These are phyloP conservation scores for Rhea americana DNA, from an alignment of 2,113 vertebrate species.

Conservation along the genomic window DNA sequence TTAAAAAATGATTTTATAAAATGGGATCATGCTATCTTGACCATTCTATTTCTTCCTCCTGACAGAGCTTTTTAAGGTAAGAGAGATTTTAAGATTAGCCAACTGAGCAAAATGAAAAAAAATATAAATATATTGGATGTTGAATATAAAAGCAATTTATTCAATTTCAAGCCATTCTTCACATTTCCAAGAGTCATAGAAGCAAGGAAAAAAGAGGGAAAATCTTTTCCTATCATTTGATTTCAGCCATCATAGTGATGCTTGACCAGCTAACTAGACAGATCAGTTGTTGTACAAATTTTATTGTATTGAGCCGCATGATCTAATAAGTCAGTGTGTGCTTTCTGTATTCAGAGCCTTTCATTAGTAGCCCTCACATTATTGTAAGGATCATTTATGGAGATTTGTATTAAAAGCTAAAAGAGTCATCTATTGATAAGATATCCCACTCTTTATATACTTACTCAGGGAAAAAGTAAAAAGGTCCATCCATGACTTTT, in stretches of 20 bases:
- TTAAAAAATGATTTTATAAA: background rate
- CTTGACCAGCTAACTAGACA: background rate
- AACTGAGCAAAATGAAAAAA: background rate
- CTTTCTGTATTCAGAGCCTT: background rate
- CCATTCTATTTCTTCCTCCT: background rate
- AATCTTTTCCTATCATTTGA: background rate
- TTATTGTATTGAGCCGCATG: background rate
- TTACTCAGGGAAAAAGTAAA: background rate
- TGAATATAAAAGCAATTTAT: background rate
- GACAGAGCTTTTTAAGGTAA: background rate
- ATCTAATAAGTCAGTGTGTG: background rate
- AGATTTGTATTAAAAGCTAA: background rate
- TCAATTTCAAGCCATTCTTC: background rate
- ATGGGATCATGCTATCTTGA: background rate
- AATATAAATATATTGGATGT: background rate
- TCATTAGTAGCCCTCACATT: background rate
- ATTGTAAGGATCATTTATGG: background rate
- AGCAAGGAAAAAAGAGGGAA: background rate
- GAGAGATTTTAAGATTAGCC: background rate
- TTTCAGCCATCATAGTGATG: background rate
- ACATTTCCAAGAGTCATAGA: background rate
- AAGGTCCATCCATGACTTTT: background rate
- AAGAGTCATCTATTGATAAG: background rate
- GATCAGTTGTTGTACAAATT: background rate
- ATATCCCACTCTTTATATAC: rapidly evolving